Base-by-base conservation (phyloP, 2,797 vertebrate genomes). In the Cottoperca gobio region DNA sequence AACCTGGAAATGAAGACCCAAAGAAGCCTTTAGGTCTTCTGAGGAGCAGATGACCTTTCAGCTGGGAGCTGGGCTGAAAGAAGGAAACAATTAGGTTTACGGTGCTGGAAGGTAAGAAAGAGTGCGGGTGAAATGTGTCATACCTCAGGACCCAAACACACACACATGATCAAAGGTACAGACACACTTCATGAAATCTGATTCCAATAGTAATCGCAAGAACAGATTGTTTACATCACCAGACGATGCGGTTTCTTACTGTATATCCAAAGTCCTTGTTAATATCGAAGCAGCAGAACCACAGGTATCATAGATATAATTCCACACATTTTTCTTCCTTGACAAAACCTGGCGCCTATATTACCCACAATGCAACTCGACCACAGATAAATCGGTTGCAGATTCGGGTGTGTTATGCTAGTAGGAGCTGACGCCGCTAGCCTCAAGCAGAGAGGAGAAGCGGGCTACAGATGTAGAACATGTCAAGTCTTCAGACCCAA, bases 41-140 rank as follows among this genome's bases (percentile, higher is more conserved):
- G 76, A 81, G 73, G 68, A 64, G 54, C 16, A 28, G 43, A 62
- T 74, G 90, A 89, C 85, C 86, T 90, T 89, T 88, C 45, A 62
- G 73, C 6, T 64, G 35, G 49, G 45, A 73, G 65, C 72, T 55
- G 59, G 60, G 60, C 55, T 76, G 77, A 86, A 83, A 65, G 75
- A n/a, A n/a, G n/a, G n/a, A n/a, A n/a, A n/a, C n/a, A n/a, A n/a
- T n/a, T 7, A 85, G 52, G 21, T 68, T 73, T 75, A 64, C 70
- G 82, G 70, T 61, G 63, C 23, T 53, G 39, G 42, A 54, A 70
- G 67, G 83, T 70, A 78, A 74, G 59, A 49, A 84, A 85, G 61
- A 72, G 43, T 62, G 59, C 63, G 54, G 53, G 59, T 48, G 52
- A 79, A 72, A 87, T 87, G 85, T 86, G 73, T 87, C 79, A 73